Evolutionary conservation across 2,888 invertebrate species (phyloP).

Genomic region (Xylota sylvarum): DNA sequence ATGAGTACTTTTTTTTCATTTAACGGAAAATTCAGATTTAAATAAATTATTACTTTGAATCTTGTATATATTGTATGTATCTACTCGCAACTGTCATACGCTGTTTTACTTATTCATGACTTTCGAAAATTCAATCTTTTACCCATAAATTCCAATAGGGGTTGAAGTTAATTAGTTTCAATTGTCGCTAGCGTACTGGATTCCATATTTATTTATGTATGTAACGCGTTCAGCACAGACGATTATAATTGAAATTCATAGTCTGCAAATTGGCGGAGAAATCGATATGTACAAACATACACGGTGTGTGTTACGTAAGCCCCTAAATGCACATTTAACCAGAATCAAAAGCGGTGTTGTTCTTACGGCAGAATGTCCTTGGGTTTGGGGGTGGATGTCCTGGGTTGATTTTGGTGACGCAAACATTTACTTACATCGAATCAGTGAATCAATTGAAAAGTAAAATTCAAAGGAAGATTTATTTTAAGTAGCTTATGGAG

Average conservation of each 20-base stretch:
- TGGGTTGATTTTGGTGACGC: neutral
- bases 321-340: slow-evolving; percentile 14
- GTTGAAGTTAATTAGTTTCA: slow-evolving; percentile 63
- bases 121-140: slow-evolving; percentile 2
- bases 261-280: slow-evolving; percentile 52
- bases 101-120: neutral
- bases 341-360: neutral
- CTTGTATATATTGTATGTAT: neutral
- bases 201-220: slow-evolving; percentile 56
- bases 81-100: neutral
- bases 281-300: slow-evolving; percentile 48
- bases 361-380: neutral
- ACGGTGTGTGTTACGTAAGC: neutral
- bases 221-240: slow-evolving; percentile 39
- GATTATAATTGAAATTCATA: slow-evolving; percentile 66
- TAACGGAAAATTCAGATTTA: slow-evolving; percentile 21
- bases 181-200: slow-evolving; percentile 49
- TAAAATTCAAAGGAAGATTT: neutral
- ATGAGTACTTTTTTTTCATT: slow-evolving; percentile 12
- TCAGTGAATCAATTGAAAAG: neutral
- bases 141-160: neutral
- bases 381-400: neutral
- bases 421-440: neutral
- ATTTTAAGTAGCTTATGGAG: too few species aligned
- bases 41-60: slow-evolving; percentile 41